These are phyloP conservation scores for Leptosomus discolor DNA, from an alignment of 2,113 vertebrate species.

Conservation along the genomic window DNA sequence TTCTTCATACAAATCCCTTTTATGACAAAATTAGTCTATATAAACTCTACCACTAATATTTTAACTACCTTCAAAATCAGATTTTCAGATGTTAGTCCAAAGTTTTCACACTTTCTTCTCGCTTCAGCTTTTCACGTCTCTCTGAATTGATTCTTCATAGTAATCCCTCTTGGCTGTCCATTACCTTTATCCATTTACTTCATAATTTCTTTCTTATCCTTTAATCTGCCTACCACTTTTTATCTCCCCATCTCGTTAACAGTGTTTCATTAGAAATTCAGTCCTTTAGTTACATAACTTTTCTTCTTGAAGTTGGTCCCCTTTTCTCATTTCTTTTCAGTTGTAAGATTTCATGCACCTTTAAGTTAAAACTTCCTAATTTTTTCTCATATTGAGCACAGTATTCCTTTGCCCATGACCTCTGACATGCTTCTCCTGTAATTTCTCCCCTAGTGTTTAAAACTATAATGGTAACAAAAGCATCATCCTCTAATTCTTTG, in stretches of 20 bases:
- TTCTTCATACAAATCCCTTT: background rate
- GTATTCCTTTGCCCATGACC: background rate
- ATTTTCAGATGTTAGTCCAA: constrained; percentile 21
- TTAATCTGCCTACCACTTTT: constrained; percentile 33
- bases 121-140: background rate
- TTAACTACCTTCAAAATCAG: background rate
- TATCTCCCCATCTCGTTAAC: background rate
- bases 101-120: background rate
- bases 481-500: background rate
- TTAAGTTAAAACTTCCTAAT: background rate
- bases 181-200: constrained; percentile 32
- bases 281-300: background rate
- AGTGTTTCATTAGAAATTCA: background rate
- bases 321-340: background rate
- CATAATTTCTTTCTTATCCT: constrained; percentile 31
- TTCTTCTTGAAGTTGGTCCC: background rate
- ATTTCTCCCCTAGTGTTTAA: background rate
- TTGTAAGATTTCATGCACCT: background rate
- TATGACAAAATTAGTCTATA: background rate
- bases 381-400: background rate
- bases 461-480: background rate
- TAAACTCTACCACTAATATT: background rate
- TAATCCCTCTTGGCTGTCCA: constrained; percentile 27
- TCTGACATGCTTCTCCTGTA: background rate
- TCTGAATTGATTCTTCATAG: background rate